Evolutionary conservation across 2,888 invertebrate genomes (phyloP).

Genomic region (Amiota communis): DNA sequence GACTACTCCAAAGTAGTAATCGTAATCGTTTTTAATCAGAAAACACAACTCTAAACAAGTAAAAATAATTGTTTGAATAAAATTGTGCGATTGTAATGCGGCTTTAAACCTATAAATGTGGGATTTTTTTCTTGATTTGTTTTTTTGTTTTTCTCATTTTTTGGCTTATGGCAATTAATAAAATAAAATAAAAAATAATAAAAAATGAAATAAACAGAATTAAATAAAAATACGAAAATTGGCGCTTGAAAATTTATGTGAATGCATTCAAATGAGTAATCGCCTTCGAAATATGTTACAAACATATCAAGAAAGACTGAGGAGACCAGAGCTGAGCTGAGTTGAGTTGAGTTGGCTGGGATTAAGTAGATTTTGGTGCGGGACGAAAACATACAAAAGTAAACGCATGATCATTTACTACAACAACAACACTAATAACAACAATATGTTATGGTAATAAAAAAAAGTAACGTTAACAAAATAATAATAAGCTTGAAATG

Average conservation of each 20-base stretch:
- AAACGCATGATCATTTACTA: constrained; percentile 5
- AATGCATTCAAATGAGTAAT: constrained; percentile 66
- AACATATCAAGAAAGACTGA: background rate
- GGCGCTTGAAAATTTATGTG: constrained; percentile 59
- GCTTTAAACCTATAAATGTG: constrained; percentile 22
- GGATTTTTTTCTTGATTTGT: background rate
- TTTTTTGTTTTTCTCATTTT: background rate
- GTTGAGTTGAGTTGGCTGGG: background rate
- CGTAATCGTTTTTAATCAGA: background rate
- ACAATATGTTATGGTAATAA: constrained; percentile 53
- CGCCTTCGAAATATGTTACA: constrained; percentile 41
- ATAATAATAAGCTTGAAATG: constrained; percentile 29
- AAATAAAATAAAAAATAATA: constrained; percentile 39
- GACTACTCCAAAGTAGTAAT: constrained; percentile 3
- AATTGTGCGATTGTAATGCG: constrained; percentile 10
- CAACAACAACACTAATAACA: constrained; percentile 40
- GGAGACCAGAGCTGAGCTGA: background rate
- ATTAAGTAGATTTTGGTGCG: background rate
- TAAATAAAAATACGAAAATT: constrained; percentile 48
- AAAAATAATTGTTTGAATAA: constrained; percentile 22
- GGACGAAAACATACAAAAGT: constrained; percentile 5
- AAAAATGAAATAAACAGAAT: constrained; percentile 20
- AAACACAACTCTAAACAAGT: background rate
- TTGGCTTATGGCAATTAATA: constrained; percentile 58
- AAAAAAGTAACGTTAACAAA: constrained; percentile 42